phyloP scores from a whole-genome alignment of 2,113 vertebrate species.

The Phrynosoma platyrhinos region DNA sequence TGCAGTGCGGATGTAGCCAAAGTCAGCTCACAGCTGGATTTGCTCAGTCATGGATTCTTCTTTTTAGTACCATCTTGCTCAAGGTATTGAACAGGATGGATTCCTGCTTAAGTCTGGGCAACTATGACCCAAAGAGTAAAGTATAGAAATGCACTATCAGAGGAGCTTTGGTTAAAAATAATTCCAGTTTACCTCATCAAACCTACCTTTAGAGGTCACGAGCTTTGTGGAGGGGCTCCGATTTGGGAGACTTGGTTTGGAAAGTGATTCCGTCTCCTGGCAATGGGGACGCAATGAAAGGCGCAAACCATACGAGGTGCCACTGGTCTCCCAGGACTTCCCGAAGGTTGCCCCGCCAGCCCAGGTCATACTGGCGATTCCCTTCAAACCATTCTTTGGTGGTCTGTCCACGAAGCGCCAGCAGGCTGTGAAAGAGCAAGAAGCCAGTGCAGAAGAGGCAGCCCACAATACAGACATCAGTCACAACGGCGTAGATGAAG shows the following conservation, averaged over 20 bases:
- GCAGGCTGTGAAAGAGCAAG: constrained; percentile 86
- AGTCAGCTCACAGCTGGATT: too few relatives aligned
- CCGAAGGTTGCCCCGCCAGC: constrained; percentile 78
- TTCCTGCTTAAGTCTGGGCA: too few relatives aligned
- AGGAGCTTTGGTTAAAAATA: not conserved
- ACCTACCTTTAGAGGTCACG: constrained; percentile 2
- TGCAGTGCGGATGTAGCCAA: too few relatives aligned
- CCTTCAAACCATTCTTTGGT: constrained; percentile 89
- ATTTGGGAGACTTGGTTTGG: constrained; percentile 54
- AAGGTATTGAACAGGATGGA: too few relatives aligned
- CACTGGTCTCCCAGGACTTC: constrained; percentile 83
- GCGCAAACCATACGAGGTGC: constrained; percentile 88
- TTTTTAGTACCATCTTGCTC: too few relatives aligned
- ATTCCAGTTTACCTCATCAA: not conserved
- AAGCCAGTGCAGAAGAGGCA: constrained; percentile 86
- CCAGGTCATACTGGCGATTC: constrained; percentile 81
- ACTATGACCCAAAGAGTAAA: too few relatives aligned
- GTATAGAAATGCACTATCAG: too few relatives aligned
- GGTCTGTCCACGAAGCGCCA: constrained; percentile 88
- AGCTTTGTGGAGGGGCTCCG: not conserved
- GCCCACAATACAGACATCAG: constrained; percentile 88
- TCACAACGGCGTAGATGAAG: constrained; percentile 88
- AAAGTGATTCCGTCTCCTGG: constrained; percentile 89
- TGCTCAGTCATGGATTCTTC: too few relatives aligned
- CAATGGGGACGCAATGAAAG: constrained; percentile 84